phyloP scores from a whole-genome alignment of 2,888 invertebrate genomes.

The Petrolisthes manimaculis region DNA sequence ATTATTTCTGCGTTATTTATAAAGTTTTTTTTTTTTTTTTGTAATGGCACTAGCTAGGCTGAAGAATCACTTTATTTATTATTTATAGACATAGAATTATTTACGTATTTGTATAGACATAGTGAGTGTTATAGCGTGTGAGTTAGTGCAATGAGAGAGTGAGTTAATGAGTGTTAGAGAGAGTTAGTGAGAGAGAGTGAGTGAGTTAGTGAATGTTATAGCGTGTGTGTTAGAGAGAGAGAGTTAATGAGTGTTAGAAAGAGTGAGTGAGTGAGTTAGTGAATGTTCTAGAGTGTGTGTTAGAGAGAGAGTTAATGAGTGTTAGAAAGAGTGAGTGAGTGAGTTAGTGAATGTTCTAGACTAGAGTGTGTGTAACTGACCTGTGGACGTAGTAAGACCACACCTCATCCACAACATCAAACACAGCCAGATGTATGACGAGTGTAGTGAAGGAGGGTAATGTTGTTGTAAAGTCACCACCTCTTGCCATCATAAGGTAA shows the following conservation, averaged over 20 bases:
- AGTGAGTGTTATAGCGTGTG: too few species aligned
- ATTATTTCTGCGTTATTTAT: too few species aligned
- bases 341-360: not conserved
- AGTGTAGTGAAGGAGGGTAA: not conserved
- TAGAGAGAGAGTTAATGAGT: not conserved
- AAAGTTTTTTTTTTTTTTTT: too few species aligned
- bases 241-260: slow-evolving; percentile 14
- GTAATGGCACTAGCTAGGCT: too few species aligned
- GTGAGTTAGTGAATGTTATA: not conserved
- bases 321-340: not conserved
- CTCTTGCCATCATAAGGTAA: not conserved
- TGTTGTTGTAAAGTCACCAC: not conserved
- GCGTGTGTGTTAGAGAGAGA: not conserved
- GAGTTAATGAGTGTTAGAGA: slow-evolving; percentile 14
- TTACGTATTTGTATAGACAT: too few species aligned
- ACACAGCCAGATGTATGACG: not conserved
- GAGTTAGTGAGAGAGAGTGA: slow-evolving; percentile 3
- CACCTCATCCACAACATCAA: not conserved
- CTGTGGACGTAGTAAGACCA: not conserved
- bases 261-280: slow-evolving; percentile 11
- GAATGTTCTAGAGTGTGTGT: not conserved
- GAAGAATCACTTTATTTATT: too few species aligned
- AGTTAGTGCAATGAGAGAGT: too few species aligned
- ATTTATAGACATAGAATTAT: too few species aligned
- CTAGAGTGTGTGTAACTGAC: not conserved